Base-by-base conservation (phyloP, 2,113 vertebrate species). In the Tupaia chinensis region DNA sequence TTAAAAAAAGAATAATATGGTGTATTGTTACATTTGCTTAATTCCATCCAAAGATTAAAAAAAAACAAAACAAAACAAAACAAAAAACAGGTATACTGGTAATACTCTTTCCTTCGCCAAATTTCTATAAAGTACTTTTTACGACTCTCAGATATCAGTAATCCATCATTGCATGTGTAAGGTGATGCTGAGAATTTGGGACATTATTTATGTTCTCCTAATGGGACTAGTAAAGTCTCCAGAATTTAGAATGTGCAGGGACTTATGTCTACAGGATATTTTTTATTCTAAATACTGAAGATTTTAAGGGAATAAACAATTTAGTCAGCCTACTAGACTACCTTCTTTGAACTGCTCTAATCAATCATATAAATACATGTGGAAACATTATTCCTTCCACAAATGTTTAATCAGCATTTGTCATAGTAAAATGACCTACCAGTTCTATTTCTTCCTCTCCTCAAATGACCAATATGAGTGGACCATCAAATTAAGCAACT, bases 301-400 rank as follows among this genome's bases (percentile, higher is more conserved):
- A 90, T 79, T 96, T 97, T 86, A 87, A 94, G 80, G 93, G 61
- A 25, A 91, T 77, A 53, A 88, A 69, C 44, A 96, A 92, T 98
- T 98, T 97, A 95, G 68, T 96, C 83, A 93, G 92, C 32, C 60
- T 86, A 95, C 95, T 88, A 74, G 69, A 70, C 81, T 96, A 96
- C 97, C 72, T 96, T 95, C 92, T 95, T 70, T 92, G 97, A 96
- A 96, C 87, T 91, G 95, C 96, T 97, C 96, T 96, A 94, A 97
- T 94, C 92, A 90, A 97, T 96, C 82, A 95, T 94, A 72, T 96
- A 98, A 98, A 97, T 81, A 97, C 76, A 81, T 2, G 34, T 44
- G 82, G 96, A 94, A 96, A 97, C 16, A 58, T 69, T 85, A 65
- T 83, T 88, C 89, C 95, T 69, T 84, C 78, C 94, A 34, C 54